A percentile compares a stretch with the other conserved stretches of the same genome.
These are phyloP conservation scores for Eutolmus rufibarbis DNA, from an alignment of 2,888 invertebrate genomes.

Conservation along the genomic window DNA sequence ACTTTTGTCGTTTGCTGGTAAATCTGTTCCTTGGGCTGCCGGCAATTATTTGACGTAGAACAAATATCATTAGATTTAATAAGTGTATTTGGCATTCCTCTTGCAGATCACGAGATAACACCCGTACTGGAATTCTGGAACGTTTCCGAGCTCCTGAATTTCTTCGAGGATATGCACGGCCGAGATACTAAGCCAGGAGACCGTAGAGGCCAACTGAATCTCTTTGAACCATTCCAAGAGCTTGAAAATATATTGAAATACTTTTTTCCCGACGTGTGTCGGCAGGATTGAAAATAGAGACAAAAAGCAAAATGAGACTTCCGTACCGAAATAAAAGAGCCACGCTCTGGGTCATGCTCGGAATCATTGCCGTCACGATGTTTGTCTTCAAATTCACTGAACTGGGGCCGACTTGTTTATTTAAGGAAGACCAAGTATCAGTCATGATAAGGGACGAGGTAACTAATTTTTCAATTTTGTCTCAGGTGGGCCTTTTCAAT, in stretches of 20 bases:
- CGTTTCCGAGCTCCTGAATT: background rate
- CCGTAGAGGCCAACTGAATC: slow-evolving; percentile 23
- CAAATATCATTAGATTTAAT: background rate
- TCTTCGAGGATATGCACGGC: slow-evolving; percentile 8
- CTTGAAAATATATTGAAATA: slow-evolving; percentile 8
- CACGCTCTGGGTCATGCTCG: slow-evolving; percentile 59
- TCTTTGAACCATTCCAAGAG: background rate
- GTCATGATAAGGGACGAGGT: slow-evolving; percentile 61
- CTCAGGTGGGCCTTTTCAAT: background rate
- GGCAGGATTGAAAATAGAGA: background rate
- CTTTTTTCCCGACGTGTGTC: background rate
- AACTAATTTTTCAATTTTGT: slow-evolving; percentile 41
- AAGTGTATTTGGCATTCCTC: background rate
- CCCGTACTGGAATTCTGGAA: background rate
- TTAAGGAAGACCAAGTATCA: slow-evolving; percentile 58
- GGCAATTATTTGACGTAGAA: slow-evolving; percentile 1
- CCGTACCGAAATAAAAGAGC: slow-evolving; percentile 61
- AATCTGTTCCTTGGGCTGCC: background rate
- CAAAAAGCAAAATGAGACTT: slow-evolving; percentile 56
- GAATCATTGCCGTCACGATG: slow-evolving; percentile 60
- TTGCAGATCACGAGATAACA: slow-evolving; percentile 38
- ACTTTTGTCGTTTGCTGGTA: background rate
- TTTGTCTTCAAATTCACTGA: slow-evolving; percentile 62
- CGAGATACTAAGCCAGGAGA: background rate
- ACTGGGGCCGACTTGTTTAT: slow-evolving; percentile 61